Evolutionary conservation across 2,797 vertebrate genomes (phyloP).

Genomic region (Morus bassanus): DNA sequence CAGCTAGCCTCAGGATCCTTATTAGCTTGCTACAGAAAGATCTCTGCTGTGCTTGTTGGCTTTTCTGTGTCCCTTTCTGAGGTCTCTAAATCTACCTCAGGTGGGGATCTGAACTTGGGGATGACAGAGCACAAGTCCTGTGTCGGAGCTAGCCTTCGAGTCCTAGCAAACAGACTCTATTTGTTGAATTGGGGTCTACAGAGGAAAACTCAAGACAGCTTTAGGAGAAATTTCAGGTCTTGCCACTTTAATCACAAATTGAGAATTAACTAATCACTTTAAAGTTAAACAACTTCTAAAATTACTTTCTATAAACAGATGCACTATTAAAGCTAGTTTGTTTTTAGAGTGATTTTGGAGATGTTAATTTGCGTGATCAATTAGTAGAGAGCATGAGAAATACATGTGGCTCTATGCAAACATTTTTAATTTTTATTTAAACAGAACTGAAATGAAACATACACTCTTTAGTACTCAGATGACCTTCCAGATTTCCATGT

Average conservation of each 20-base stretch:
- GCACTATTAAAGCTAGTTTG: conserved; percentile 29
- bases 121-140: neutral
- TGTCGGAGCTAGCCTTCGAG: neutral
- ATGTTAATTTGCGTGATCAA: conserved; percentile 32
- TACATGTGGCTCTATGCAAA: conserved; percentile 30
- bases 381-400: conserved; percentile 18
- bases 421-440: conserved; percentile 43
- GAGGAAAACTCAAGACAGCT: neutral
- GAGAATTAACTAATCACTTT: conserved; percentile 44
- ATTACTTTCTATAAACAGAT: conserved; percentile 60
- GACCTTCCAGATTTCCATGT: conserved; percentile 69
- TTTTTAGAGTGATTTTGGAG: conserved; percentile 47
- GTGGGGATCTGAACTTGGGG: neutral
- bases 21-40: neutral
- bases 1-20: neutral
- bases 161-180: neutral
- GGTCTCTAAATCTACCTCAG: neutral
- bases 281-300: conserved; percentile 65
- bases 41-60: neutral
- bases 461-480: conserved; percentile 38
- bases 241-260: conserved; percentile 32
- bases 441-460: conserved; percentile 43
- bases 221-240: neutral
- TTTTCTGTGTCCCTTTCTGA: neutral
- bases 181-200: neutral